These are phyloP conservation scores for Sparus aurata DNA, from an alignment of 2,797 vertebrate species.

Conservation along the genomic window DNA sequence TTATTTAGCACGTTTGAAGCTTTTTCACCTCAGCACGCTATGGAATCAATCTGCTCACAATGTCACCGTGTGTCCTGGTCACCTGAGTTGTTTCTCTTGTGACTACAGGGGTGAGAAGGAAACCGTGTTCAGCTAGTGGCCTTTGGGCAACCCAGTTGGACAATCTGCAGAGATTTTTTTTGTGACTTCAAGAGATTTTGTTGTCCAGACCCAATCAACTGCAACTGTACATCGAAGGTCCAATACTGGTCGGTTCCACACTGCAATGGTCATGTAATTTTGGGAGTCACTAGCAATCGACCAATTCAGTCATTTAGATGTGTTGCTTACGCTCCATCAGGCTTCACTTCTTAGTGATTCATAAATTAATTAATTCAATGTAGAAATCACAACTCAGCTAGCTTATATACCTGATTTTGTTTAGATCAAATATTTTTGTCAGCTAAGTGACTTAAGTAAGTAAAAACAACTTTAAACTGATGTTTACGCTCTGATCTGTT, in stretches of 20 bases:
- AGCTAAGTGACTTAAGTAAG: not conserved
- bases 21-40: not conserved
- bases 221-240: no score
- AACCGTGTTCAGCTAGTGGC: not conserved
- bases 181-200: no score
- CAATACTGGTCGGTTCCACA: no score
- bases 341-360: not conserved
- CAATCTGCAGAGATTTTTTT: not conserved
- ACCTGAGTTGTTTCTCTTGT: not conserved
- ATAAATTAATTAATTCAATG: no score
- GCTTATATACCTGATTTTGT: not conserved
- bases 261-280: not conserved
- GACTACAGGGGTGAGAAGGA: constrained; percentile 1
- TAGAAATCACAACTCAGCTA: not conserved
- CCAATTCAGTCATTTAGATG: no score
- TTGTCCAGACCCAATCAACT: no score
- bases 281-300: no score
- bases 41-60: not conserved
- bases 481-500: not conserved
- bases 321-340: no score
- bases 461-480: not conserved
- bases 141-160: not conserved
- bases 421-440: not conserved
- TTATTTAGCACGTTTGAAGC: constrained; percentile 8
- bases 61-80: not conserved